These are phyloP conservation scores for Leucophenga montana DNA, from an alignment of 2,888 invertebrate genomes.

Conservation along the genomic window DNA sequence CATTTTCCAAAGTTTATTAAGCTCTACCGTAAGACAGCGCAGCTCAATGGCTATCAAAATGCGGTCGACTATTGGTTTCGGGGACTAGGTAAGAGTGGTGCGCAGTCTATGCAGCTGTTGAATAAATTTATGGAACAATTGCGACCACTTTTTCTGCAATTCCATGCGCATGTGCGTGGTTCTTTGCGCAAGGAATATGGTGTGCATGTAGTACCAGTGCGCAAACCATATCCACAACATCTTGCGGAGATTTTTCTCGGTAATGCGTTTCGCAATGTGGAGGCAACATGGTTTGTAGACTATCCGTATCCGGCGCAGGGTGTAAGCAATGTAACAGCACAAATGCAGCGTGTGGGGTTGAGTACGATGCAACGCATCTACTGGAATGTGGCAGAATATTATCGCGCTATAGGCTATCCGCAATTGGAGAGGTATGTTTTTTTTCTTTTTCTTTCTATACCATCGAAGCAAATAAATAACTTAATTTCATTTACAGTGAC, in stretches of 20 bases:
- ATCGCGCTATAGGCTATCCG: conserved; percentile 84
- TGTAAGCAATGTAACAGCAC: conserved; percentile 80
- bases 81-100: conserved; percentile 75
- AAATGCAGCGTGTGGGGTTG: conserved; percentile 82
- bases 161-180: conserved; percentile 68
- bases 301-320: conserved; percentile 80
- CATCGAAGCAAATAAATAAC: background rate
- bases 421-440: conserved; percentile 75
- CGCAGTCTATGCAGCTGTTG: conserved; percentile 58
- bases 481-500: conserved; percentile 68
- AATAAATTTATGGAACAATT: conserved; percentile 57
- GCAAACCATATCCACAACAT: conserved; percentile 68
- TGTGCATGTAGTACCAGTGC: conserved; percentile 47
- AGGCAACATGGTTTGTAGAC: conserved; percentile 75
- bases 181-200: conserved; percentile 62
- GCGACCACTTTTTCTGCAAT: conserved; percentile 65
- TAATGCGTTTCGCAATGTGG: conserved; percentile 73
- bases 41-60: conserved; percentile 58
- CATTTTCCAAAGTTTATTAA: conserved; percentile 65
- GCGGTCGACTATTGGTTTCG: conserved; percentile 81
- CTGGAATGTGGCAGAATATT: conserved; percentile 86
- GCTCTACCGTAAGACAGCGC: conserved; percentile 65
- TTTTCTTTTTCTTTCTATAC: no score
- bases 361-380: conserved; percentile 85
- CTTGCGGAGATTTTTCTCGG: conserved; percentile 69